A percentile compares a stretch with the other conserved stretches of the same genome.
phyloP scores from a whole-genome alignment of 2,113 vertebrate genomes.

The Nothocercus nigrocapillus region DNA sequence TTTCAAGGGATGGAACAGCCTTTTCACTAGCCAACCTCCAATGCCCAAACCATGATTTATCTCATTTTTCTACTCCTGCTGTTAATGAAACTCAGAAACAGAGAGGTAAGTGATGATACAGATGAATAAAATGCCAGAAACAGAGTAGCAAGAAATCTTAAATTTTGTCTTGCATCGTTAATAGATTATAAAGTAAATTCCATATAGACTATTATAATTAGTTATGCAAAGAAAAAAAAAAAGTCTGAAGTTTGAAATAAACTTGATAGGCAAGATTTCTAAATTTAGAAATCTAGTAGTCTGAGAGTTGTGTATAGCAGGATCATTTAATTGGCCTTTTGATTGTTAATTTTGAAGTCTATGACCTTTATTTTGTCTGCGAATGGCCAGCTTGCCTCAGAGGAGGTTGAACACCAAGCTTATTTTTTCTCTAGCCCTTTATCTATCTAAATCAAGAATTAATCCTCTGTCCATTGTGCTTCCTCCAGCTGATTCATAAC shows the following conservation, averaged over 20 bases:
- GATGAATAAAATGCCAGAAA: neutral
- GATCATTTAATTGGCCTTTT: neutral
- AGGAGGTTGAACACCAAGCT: neutral
- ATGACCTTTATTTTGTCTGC: neutral
- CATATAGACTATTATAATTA: neutral
- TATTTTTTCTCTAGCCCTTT: neutral
- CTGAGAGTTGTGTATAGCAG: neutral
- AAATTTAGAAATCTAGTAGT: neutral
- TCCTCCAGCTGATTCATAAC: neutral
- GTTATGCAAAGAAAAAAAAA: neutral
- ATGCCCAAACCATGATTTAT: neutral
- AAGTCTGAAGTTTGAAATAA: neutral
- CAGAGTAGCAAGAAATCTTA: neutral
- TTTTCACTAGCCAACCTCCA: neutral
- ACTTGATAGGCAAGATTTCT: neutral
- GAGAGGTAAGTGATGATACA: neutral
- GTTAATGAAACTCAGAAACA: neutral
- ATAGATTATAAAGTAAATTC: neutral
- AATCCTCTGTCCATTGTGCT: neutral
- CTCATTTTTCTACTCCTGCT: neutral
- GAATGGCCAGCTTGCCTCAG: neutral
- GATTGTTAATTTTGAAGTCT: conserved; percentile 3
- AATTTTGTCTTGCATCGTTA: neutral
- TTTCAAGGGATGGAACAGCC: neutral
- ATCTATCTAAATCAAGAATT: neutral